phyloP scores from a whole-genome alignment of 2,888 invertebrate species.

The Leptothorax acervorum region DNA sequence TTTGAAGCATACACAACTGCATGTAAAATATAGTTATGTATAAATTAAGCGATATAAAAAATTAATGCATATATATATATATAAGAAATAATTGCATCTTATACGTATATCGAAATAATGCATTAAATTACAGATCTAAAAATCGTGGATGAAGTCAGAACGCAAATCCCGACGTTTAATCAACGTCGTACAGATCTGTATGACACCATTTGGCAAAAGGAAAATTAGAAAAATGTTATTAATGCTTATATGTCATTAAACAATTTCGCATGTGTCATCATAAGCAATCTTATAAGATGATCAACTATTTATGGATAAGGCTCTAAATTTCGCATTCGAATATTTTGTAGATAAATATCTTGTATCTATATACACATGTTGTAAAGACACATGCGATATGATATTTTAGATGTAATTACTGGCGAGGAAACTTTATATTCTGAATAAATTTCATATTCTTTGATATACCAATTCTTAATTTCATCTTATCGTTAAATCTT shows the following conservation, averaged over 20 bases:
- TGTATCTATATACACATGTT: background rate
- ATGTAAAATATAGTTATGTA: background rate
- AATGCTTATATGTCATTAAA: background rate
- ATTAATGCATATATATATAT: background rate
- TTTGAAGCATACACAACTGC: background rate
- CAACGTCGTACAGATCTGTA: constrained; percentile 88
- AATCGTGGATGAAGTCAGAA: constrained; percentile 91
- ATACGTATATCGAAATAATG: background rate
- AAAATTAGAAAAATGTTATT: constrained; percentile 28
- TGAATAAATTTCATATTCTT: constrained; percentile 37
- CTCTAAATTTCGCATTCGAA: constrained; percentile 11
- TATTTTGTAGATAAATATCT: constrained; percentile 13
- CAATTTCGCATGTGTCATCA: background rate
- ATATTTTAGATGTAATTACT: background rate
- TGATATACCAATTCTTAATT: background rate
- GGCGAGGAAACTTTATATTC: background rate
- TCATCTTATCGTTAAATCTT: background rate
- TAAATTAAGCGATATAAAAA: background rate
- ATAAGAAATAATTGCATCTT: background rate
- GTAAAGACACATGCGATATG: background rate
- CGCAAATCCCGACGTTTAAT: constrained; percentile 92
- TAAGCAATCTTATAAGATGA: background rate
- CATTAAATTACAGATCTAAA: constrained; percentile 89
- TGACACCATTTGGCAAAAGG: constrained; percentile 79
- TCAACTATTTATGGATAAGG: background rate